A percentile compares a stretch with the other conserved stretches of the same genome.
Conservation (phyloP, 2,888 invertebrate species). For the Cerastis rubricosa region DNA sequence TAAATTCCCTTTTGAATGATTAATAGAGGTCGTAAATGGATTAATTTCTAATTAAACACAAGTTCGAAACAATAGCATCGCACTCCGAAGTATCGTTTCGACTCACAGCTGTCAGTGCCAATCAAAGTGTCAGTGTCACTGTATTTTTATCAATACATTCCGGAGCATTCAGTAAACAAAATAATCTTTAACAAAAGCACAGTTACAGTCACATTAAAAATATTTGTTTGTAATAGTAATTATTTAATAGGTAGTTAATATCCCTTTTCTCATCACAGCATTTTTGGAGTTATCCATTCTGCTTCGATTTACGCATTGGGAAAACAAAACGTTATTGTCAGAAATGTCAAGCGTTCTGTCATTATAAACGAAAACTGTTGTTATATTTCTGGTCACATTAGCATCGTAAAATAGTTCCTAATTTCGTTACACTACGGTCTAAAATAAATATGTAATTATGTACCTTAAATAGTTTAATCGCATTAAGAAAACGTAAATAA, state of each 20-base stretch:
- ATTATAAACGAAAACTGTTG: constrained; percentile 31
- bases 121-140: not conserved
- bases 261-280: too few species aligned
- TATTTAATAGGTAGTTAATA: not conserved
- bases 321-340: constrained; percentile 13
- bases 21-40: not conserved
- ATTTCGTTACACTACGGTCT: fast-evolving
- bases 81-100: not conserved
- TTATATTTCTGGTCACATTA: not conserved
- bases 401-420: constrained; percentile 35
- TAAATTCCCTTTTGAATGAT: not conserved
- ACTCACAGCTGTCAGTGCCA: constrained; percentile 6
- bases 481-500: constrained; percentile 13
- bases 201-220: not conserved
- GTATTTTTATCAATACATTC: not conserved
- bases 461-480: constrained; percentile 7
- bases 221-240: not conserved
- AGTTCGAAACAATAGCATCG: constrained; percentile 15
- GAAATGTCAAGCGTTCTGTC: constrained; percentile 28
- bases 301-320: too few species aligned
- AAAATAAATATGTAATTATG: not conserved
- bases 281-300: not conserved
- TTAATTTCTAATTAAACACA: not conserved
- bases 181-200: not conserved
- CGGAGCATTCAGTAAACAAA: not conserved